A percentile compares a stretch with the other conserved stretches of the same genome.
Evolutionary conservation across 2,888 invertebrate species (phyloP).

Genomic region (Cistogaster globosa): DNA sequence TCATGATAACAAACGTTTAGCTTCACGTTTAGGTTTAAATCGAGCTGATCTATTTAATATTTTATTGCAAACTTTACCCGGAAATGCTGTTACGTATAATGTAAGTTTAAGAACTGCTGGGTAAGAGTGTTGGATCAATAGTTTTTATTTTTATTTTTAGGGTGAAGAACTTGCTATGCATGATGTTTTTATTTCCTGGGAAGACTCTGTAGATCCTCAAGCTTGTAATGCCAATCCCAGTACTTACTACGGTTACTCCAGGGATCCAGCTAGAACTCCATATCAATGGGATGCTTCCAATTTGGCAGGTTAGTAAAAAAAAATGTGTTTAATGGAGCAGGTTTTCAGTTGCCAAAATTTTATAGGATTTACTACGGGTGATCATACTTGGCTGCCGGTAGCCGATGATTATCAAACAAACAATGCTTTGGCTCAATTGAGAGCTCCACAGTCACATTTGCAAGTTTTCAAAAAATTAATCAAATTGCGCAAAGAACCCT

Average conservation of each 20-base stretch:
- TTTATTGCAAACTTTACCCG: conserved; percentile 91
- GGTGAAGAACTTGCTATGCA: conserved; percentile 90
- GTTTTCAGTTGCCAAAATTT: neutral
- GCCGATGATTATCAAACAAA: conserved; percentile 85
- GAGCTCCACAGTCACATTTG: conserved; percentile 85
- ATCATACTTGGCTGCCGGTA: conserved; percentile 88
- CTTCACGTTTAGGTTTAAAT: conserved; percentile 87
- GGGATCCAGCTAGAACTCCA: conserved; percentile 86
- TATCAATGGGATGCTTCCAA: conserved; percentile 85
- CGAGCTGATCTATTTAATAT: conserved; percentile 92
- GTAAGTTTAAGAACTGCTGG: conserved; percentile 77
- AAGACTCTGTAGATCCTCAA: conserved; percentile 84
- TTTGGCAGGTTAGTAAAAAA: conserved; percentile 78
- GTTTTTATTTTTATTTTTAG: conserved; percentile 69
- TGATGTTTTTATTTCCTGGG: conserved; percentile 83
- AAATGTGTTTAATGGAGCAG: no score
- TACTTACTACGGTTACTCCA: conserved; percentile 80
- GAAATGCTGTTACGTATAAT: conserved; percentile 93
- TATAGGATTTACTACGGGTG: conserved; percentile 79
- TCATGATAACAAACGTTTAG: conserved; percentile 89
- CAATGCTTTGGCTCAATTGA: conserved; percentile 86
- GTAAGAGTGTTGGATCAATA: neutral
- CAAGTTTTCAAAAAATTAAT: conserved; percentile 86
- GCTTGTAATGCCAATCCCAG: conserved; percentile 84
- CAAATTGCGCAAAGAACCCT: conserved; percentile 84